Base-by-base conservation (phyloP, 2,113 vertebrate genomes). In the Hippocampus barbouri region DNA sequence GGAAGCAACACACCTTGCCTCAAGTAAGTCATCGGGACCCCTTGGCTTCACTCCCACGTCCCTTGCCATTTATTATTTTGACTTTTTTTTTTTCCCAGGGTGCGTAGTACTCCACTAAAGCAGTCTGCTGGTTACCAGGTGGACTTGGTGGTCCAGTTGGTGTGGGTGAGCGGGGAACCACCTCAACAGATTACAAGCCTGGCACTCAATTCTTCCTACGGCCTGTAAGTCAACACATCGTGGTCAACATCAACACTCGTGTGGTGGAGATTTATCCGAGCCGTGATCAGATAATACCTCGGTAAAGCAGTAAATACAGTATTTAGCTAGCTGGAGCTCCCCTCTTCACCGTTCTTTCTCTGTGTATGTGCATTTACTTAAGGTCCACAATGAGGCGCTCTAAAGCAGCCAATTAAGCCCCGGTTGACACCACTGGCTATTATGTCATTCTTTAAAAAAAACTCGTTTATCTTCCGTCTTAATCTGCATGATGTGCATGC, bases 101-200 rank as follows among this genome's bases (percentile, higher is more conserved):
- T 99, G 80, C 96, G 95, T 89, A 96, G 89, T 84, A 94, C 94
- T 85, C 93, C 97, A 79, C 92, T 99, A 77, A 98, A 98, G 85
- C 96, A 99, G 88, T 97, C 95, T 84, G 91, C 96, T 8, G 97
- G 97, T 56, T 99, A 98, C 86, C 97, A 99, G 88, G 94, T 93
- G 69, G 97, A 99, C 68, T 87, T 98, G 34, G 95, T 98, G 83
- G 95, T 98, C 83, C 97, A 99, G 90, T 90, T 98, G 76, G 95
- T 98, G 69, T 98, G 97, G 97, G 97, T 99, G 80, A 92, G 94
- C 54, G 97, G 97, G 83, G 97, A 99, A 83, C 97, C 97, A 71
- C 97, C 97, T 66, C 97, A 98, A 23, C 97, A 94, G 76, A 98
- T 99, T 90, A 98, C 95, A 71, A 99, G 97, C 85, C 91, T 99